Base-by-base conservation (phyloP, 2,888 invertebrate genomes). In the Hymenopus coronatus region DNA sequence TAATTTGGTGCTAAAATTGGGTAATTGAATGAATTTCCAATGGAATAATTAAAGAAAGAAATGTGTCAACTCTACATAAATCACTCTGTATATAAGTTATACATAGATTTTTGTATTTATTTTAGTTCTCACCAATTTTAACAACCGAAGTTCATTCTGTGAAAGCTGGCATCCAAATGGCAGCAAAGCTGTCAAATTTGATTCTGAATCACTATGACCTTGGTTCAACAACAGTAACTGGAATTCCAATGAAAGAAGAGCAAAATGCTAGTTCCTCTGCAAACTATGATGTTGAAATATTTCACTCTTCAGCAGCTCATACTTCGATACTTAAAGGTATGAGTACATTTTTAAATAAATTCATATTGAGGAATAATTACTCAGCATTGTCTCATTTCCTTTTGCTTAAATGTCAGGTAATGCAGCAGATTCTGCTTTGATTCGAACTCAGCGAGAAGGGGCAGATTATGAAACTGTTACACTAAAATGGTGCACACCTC, bases 171-270 rank as follows among this genome's bases (percentile, higher is more conserved):
- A 91, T 91, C 12, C 94, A 95, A 9, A 94, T 98, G 88, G 96
- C 97, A 0, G 96, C 95, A 90, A 96, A 97, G 91, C 93, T 98
- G 15, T 96, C 97, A 0, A 95, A 96, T 85, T 93, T 97, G 12
- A 97, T 97, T 91, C 93, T 97, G 91, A 96, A 96, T 4, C 99
- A 99, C 93, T 99, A 98, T 92, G 96, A 97, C 92, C 94, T 99
- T 85, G 97, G 98, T 0, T 98, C 98, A 89, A 99, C 99, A 1
- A 99, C 99, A 0, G 99, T 99, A 0, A 99, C 99, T 9, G 98
- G 99, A 6, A 99, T 99, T 92, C 99, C 99, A 1, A 99, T 99
- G 99, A 99, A 99, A 94, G 99, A 99, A 93, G 99, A 99, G 93
- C 99, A 99, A 94, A 99, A 99, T 93, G 98, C 99, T 0, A 98